Conservation (phyloP, 2,113 vertebrate species). For the Ochotona curzoniae region DNA sequence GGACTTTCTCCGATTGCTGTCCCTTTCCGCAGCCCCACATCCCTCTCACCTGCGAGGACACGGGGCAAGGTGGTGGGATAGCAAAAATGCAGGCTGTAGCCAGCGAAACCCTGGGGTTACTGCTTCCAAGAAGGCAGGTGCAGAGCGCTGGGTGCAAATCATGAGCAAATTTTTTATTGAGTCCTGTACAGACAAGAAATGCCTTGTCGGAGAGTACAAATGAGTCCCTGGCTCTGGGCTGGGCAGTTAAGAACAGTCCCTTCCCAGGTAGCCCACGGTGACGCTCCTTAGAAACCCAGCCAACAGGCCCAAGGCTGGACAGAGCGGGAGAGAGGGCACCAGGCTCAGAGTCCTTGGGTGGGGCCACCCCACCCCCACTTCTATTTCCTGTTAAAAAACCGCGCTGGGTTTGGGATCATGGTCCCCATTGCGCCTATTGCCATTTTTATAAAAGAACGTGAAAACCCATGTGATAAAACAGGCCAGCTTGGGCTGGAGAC, state of each 20-base stretch:
- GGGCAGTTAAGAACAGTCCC: neutral
- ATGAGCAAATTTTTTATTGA: constrained; percentile 69
- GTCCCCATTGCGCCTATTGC: constrained; percentile 71
- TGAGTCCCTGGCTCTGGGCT: constrained; percentile 65
- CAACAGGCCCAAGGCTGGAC: neutral
- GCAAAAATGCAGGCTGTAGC: no score
- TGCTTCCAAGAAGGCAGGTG: constrained; percentile 2
- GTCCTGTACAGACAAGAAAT: constrained; percentile 77
- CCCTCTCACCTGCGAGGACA: neutral
- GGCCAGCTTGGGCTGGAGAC: neutral
- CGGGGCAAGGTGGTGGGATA: neutral
- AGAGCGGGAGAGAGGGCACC: neutral
- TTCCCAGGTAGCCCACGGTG: neutral
- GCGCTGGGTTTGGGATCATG: neutral
- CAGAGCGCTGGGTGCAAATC: constrained; percentile 52
- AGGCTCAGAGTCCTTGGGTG: neutral
- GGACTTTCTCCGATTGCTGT: no score
- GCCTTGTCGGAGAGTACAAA: constrained; percentile 78
- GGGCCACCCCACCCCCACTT: neutral
- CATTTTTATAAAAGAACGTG: constrained; percentile 43
- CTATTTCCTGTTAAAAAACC: constrained; percentile 67
- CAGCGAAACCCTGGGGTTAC: no score
- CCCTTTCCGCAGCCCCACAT: no score
- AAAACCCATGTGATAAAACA: constrained; percentile 34
- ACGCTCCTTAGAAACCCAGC: constrained; percentile 28